Base-by-base conservation (phyloP, 2,888 invertebrate genomes). In the Drosophila mulleri region DNA sequence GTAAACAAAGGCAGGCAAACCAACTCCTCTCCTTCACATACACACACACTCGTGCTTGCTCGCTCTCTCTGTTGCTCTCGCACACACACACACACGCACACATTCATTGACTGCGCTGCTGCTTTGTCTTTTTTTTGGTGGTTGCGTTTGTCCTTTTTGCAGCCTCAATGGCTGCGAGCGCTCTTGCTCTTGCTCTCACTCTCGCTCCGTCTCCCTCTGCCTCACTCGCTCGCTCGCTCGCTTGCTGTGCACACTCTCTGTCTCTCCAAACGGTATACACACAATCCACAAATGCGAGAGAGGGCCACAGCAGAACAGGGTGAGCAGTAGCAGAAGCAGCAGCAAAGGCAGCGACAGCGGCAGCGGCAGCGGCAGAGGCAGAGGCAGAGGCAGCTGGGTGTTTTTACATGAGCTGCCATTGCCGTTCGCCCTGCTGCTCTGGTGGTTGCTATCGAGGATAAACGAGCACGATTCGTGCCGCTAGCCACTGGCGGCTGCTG, bases 101-200 rank as follows among this genome's bases (percentile, higher is more conserved):
- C 54, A 47, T 59, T 50, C 45, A 50, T 48, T 68, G 54, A 42
- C 50, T 39, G 50, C 41, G 52, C 57, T 72, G 66, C 54, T 73
- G 68, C 75, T 50, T 65, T 71, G 75, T 77, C 69, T 35, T 63
- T 77, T 67, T 48, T 12, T 50, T 70, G 84, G 82, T 82, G 85
- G 82, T 87, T 76, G 83, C 64, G 59, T 70, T 76, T 88, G 72
- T 63, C 67, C 71, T 72, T 83, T 78, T 70, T 73, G 82, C 87
- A 88, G 89, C 81, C 75, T 86, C 86, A 88, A 86, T 86, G 86
- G 86, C 86, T 78, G 86, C 84, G 67, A 67, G 50, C 3, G 54
- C 54, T 54, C 54, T 54, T 6, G 54, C 41, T 54, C 54, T 54
- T 12, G 6, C 64, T 45, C 62, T 14, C 45, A 12, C 29, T 39